These are phyloP conservation scores for Andricus curvator DNA, from an alignment of 2,888 invertebrate species.

Conservation along the genomic window DNA sequence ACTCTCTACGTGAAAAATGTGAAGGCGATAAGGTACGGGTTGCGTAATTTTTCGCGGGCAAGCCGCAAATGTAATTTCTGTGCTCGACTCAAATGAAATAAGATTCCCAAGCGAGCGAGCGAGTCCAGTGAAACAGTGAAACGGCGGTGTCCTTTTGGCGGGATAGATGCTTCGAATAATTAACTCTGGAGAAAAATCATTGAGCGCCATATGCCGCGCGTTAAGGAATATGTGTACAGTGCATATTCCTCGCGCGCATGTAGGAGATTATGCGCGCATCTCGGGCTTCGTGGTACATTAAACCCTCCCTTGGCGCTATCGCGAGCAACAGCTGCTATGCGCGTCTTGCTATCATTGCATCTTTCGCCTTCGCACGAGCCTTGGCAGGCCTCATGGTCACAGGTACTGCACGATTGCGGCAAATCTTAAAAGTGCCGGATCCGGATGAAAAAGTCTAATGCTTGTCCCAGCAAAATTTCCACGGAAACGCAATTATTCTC, in stretches of 20 bases:
- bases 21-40: constrained; percentile 43
- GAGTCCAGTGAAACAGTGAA: not conserved
- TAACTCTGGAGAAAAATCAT: constrained; percentile 69
- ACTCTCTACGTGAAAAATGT: constrained; percentile 42
- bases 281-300: constrained; percentile 65
- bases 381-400: constrained; percentile 1
- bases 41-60: constrained; percentile 49
- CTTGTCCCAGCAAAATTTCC: not conserved
- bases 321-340: constrained; percentile 76
- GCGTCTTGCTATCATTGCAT: constrained; percentile 69
- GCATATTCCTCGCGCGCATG: constrained; percentile 50
- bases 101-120: constrained; percentile 17
- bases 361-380: constrained; percentile 50
- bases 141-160: constrained; percentile 61
- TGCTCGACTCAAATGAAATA: constrained; percentile 36
- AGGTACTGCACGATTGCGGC: constrained; percentile 16
- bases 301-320: constrained; percentile 70
- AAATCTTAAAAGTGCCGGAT: constrained; percentile 17
- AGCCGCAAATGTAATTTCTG: constrained; percentile 51
- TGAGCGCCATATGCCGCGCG: constrained; percentile 74
- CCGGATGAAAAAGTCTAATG: not conserved
- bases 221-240: constrained; percentile 57
- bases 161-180: constrained; percentile 71
- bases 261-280: constrained; percentile 61
- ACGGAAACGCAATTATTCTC: constrained; percentile 3